These are phyloP conservation scores for Ectobius pallidus DNA, from an alignment of 2,888 invertebrate genomes.

Conservation along the genomic window DNA sequence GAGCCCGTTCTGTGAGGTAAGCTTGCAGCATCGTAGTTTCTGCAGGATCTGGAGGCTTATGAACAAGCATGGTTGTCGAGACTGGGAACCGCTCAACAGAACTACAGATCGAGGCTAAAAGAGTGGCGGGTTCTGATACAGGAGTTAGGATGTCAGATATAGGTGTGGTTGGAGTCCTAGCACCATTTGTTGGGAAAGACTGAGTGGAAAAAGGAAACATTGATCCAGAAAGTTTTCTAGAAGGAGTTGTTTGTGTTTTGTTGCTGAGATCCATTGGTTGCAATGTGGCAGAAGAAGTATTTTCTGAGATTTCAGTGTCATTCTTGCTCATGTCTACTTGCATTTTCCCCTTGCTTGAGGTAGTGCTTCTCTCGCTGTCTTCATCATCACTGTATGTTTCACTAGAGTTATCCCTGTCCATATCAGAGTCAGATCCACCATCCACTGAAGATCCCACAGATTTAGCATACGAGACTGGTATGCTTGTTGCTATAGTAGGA, in stretches of 20 bases:
- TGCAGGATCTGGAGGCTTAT: conserved; percentile 39
- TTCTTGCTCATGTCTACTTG: background rate
- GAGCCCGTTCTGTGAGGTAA: conserved; percentile 73
- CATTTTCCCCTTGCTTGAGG: background rate
- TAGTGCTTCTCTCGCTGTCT: background rate
- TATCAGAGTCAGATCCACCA: background rate
- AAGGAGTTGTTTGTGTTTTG: conserved; percentile 42
- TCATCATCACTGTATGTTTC: conserved; percentile 1
- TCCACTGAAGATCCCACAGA: background rate
- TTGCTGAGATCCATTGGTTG: conserved; percentile 59
- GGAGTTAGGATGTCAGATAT: conserved; percentile 63
- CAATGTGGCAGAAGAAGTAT: conserved; percentile 37
- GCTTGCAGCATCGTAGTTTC: conserved; percentile 73
- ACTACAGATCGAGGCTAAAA: conserved; percentile 67
- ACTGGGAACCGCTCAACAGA: conserved; percentile 67
- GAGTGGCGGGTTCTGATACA: conserved; percentile 64
- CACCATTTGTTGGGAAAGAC: conserved; percentile 40
- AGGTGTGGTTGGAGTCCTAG: conserved; percentile 46
- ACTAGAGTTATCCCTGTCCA: conserved; percentile 5
- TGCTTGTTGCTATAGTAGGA: conserved; percentile 9
- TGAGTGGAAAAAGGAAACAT: conserved; percentile 43
- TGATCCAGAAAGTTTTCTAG: background rate
- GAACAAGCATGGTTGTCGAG: conserved; percentile 44
- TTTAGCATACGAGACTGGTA: background rate
- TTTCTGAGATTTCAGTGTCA: background rate